Conservation (phyloP, 2,797 vertebrate species). For the Pseudochirops cupreus region DNA sequence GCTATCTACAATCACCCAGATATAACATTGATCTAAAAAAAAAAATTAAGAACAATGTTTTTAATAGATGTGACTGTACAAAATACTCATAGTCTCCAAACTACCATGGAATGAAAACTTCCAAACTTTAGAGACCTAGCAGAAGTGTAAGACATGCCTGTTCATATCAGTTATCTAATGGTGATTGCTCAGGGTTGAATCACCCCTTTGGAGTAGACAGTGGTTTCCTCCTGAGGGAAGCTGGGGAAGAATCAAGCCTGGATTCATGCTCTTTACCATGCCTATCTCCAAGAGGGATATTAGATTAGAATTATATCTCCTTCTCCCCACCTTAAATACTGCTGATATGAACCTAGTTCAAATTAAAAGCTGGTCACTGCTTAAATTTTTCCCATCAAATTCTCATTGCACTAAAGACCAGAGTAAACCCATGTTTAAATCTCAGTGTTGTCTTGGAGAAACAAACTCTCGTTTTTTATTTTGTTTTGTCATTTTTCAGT, state of each 20-base stretch:
- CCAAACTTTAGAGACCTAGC: background rate
- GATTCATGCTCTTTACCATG: background rate
- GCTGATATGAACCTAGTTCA: background rate
- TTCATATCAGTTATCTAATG: background rate
- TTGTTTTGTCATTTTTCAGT: background rate
- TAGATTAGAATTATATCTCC: background rate
- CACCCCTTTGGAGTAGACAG: too few relatives aligned
- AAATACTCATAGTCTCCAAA: too few relatives aligned
- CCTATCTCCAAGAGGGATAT: background rate
- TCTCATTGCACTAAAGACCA: background rate
- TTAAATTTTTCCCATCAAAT: background rate
- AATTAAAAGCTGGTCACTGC: background rate
- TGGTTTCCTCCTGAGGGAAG: background rate
- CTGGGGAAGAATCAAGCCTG: background rate
- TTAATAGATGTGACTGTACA: too few relatives aligned
- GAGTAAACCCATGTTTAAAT: background rate
- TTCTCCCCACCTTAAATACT: background rate
- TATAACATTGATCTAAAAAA: background rate
- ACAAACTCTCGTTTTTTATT: background rate
- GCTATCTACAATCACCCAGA: background rate
- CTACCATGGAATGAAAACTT: background rate
- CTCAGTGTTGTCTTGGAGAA: background rate
- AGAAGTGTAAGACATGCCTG: too few relatives aligned
- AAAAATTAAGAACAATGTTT: too few relatives aligned
- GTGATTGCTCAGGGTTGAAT: background rate